Percentiles rank a stretch among this genome's conserved stretches.
These are phyloP conservation scores for Cotesia congregata DNA, from an alignment of 2,888 invertebrate species.

Conservation along the genomic window DNA sequence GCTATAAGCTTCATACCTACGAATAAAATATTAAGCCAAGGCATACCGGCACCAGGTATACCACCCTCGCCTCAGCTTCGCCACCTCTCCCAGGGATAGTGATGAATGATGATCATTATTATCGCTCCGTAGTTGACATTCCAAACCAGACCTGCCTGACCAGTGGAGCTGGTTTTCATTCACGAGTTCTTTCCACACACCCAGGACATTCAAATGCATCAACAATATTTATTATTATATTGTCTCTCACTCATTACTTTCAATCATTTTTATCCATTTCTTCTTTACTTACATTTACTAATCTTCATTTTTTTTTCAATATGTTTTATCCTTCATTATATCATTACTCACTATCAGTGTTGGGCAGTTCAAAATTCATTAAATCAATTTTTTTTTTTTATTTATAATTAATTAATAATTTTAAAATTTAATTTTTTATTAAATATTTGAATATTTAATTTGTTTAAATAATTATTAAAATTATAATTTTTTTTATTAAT, in stretches of 20 bases:
- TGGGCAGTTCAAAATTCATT: no score
- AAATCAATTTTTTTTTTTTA: no score
- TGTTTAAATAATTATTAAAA: no score
- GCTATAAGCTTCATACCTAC: not conserved
- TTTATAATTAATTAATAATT: no score
- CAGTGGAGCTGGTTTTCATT: slow-evolving; percentile 18
- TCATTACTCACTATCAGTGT: no score
- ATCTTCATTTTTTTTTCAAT: no score
- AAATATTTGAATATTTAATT: no score
- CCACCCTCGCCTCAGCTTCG: slow-evolving; percentile 15
- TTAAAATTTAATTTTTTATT: no score
- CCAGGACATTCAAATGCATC: not conserved
- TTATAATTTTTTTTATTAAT: no score
- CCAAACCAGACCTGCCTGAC: not conserved
- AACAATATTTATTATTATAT: slow-evolving; percentile 2
- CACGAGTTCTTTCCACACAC: slow-evolving; percentile 6
- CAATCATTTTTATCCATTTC: not conserved
- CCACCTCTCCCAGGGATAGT: not conserved
- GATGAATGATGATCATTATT: not conserved
- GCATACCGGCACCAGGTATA: slow-evolving; percentile 31
- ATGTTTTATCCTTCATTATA: no score
- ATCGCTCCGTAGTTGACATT: not conserved
- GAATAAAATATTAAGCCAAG: not conserved
- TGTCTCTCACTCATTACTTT: not conserved
- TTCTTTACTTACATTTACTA: no score